A percentile compares a stretch with the other conserved stretches of the same genome.
Conservation (phyloP, 1,140 invertebrate genomes). For the Drosophila melanica region DNA sequence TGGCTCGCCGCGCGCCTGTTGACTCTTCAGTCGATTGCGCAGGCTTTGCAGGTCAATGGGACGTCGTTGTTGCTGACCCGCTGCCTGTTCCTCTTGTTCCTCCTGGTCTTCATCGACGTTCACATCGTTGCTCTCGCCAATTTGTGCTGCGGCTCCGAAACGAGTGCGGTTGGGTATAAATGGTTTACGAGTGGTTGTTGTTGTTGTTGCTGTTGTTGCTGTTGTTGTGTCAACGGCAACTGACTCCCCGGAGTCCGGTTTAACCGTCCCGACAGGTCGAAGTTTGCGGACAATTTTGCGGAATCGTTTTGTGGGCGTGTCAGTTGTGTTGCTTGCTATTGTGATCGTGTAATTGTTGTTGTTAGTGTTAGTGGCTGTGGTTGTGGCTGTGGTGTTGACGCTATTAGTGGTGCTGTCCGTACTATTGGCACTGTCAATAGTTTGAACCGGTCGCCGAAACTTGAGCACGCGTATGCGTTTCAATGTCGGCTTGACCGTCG, state of each 20-base stretch:
- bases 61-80: not conserved
- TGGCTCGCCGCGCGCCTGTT: slow-evolving; percentile 46
- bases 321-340: slow-evolving; percentile 43
- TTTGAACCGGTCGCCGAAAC: slow-evolving; percentile 64
- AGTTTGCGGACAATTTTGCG: slow-evolving; percentile 78
- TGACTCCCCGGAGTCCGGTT: not conserved
- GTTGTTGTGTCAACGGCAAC: slow-evolving; percentile 13
- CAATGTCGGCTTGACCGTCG: slow-evolving; percentile 47
- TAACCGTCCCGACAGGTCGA: slow-evolving; percentile 39
- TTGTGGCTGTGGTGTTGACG: slow-evolving; percentile 10
- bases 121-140: slow-evolving; percentile 19
- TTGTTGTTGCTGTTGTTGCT: not conserved
- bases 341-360: slow-evolving; percentile 20
- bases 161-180: slow-evolving; percentile 53
- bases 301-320: slow-evolving; percentile 63
- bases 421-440: slow-evolving; percentile 44
- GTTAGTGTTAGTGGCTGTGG: too few relatives aligned
- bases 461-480: slow-evolving; percentile 76
- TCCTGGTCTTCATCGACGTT: not conserved
- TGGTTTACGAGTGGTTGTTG: slow-evolving; percentile 48
- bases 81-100: not conserved
- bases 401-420: slow-evolving; percentile 38
- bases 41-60: slow-evolving; percentile 43
- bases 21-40: slow-evolving; percentile 60
- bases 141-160: slow-evolving; percentile 23